Evolutionary conservation across 2,113 vertebrate genomes (phyloP).

Genomic region (Psittacara wagleri): DNA sequence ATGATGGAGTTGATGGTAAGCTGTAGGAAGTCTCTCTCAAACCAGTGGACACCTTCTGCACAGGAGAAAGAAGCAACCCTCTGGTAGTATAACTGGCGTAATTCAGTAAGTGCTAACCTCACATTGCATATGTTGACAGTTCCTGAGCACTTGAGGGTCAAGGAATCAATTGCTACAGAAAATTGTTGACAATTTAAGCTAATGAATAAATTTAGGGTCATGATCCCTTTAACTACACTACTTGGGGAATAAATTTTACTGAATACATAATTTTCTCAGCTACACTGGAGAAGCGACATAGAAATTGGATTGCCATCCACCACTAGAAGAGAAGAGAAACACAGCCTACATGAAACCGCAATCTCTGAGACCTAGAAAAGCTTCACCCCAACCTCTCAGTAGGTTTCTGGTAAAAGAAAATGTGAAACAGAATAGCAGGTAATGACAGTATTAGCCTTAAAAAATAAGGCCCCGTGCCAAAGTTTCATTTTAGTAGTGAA

Average conservation of each 20-base stretch:
- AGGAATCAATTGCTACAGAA: conserved; percentile 20
- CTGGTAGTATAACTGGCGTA: not conserved
- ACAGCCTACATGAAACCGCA: not conserved
- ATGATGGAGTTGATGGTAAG: not conserved
- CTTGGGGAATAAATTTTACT: not conserved
- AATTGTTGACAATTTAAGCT: conserved; percentile 33
- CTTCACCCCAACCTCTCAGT: not conserved
- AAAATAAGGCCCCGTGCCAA: not conserved
- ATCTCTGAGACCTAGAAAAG: not conserved
- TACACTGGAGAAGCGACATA: not conserved
- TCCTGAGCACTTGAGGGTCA: not conserved
- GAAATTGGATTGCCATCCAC: not conserved
- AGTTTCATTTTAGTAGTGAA: not conserved
- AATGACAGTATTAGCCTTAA: not conserved
- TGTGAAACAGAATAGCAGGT: not conserved
- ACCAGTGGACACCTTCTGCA: not conserved
- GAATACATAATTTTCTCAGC: conserved; percentile 5
- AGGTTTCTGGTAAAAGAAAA: not conserved
- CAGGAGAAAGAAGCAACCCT: not conserved
- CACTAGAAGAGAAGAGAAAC: not conserved
- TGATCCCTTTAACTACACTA: not conserved
- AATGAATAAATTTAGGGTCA: conserved; percentile 33
- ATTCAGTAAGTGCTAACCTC: not conserved
- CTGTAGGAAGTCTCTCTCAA: not conserved
- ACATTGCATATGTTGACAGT: not conserved